These are phyloP conservation scores for Pipa parva DNA, from an alignment of 2,113 vertebrate genomes.

Conservation along the genomic window DNA sequence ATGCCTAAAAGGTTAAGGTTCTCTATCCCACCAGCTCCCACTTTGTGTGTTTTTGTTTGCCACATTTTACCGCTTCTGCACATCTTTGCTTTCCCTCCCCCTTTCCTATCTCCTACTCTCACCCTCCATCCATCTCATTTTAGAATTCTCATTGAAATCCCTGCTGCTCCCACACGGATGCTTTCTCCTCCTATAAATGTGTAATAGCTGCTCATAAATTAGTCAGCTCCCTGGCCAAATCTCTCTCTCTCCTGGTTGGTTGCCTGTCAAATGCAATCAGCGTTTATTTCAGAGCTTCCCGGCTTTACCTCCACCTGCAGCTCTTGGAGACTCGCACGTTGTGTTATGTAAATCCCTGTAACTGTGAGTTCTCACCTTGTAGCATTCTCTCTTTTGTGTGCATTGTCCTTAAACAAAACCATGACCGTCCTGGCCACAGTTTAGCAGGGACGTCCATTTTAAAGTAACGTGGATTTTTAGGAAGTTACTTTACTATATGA, in stretches of 20 bases:
- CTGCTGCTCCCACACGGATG: constrained; percentile 9
- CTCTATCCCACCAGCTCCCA: too few species aligned
- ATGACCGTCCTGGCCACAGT: too few species aligned
- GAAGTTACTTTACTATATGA: too few species aligned
- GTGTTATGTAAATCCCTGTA: not conserved
- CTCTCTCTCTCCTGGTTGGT: constrained; percentile 49
- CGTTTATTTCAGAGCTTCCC: constrained; percentile 21
- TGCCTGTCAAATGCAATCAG: constrained; percentile 53
- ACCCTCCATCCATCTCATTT: constrained; percentile 32
- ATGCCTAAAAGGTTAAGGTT: too few species aligned
- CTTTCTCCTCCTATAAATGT: constrained; percentile 27
- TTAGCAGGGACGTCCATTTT: too few species aligned
- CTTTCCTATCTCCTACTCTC: constrained; percentile 11
- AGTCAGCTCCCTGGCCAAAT: constrained; percentile 20
- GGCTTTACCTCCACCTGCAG: constrained; percentile 22
- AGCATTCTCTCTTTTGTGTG: not conserved
- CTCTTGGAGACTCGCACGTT: not conserved
- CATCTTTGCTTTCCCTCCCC: not conserved
- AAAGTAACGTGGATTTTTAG: too few species aligned
- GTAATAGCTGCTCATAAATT: constrained; percentile 36
- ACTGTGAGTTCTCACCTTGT: not conserved
- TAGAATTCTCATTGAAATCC: not conserved
- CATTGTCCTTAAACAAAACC: too few species aligned
- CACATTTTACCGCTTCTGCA: too few species aligned
- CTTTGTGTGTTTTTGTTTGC: too few species aligned